A percentile compares a stretch with the other conserved stretches of the same genome.
phyloP scores from a whole-genome alignment of 2,888 invertebrate genomes.

The Acanthacorydalis orientalis region DNA sequence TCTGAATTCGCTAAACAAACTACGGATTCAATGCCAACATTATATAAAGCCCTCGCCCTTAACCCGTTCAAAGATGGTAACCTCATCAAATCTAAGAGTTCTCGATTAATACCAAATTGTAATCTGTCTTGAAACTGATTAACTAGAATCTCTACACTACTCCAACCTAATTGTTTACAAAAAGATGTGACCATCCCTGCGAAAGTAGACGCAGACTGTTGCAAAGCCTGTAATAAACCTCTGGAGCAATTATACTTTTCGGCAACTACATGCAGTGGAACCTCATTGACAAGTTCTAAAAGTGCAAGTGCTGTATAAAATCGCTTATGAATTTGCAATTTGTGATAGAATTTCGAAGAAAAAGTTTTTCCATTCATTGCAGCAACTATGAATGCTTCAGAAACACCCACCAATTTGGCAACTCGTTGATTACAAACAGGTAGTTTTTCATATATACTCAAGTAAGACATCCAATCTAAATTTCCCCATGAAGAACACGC shows the following conservation, averaged over 20 bases:
- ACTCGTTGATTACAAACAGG: slow-evolving; percentile 68
- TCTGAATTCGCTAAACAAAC: slow-evolving; percentile 63
- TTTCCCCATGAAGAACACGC: slow-evolving; percentile 62
- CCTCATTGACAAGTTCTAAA: slow-evolving; percentile 85
- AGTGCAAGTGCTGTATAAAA: slow-evolving; percentile 84
- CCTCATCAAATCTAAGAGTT: slow-evolving; percentile 80
- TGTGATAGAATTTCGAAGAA: slow-evolving; percentile 30
- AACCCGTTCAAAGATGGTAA: slow-evolving; percentile 68
- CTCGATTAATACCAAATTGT: slow-evolving; percentile 84
- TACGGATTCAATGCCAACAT: slow-evolving; percentile 63
- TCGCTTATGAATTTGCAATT: slow-evolving; percentile 49
- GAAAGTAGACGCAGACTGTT: slow-evolving; percentile 89
- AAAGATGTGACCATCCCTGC: slow-evolving; percentile 97
- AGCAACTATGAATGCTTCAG: slow-evolving; percentile 67
- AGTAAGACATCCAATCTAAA: slow-evolving; percentile 65
- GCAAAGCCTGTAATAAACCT: slow-evolving; percentile 83
- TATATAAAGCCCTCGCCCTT: slow-evolving; percentile 67
- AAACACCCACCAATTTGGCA: slow-evolving; percentile 75
- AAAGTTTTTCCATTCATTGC: slow-evolving; percentile 53
- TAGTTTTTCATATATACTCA: slow-evolving; percentile 70
- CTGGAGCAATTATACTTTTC: slow-evolving; percentile 70
- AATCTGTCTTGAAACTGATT: slow-evolving; percentile 87
- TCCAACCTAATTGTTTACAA: slow-evolving; percentile 85
- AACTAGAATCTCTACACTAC: slow-evolving; percentile 71
- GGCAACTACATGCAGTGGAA: slow-evolving; percentile 64